Percentiles rank a stretch among this genome's conserved stretches.
Evolutionary conservation across 2,888 invertebrate genomes (phyloP).

Genomic region (Drosophila phalerata): DNA sequence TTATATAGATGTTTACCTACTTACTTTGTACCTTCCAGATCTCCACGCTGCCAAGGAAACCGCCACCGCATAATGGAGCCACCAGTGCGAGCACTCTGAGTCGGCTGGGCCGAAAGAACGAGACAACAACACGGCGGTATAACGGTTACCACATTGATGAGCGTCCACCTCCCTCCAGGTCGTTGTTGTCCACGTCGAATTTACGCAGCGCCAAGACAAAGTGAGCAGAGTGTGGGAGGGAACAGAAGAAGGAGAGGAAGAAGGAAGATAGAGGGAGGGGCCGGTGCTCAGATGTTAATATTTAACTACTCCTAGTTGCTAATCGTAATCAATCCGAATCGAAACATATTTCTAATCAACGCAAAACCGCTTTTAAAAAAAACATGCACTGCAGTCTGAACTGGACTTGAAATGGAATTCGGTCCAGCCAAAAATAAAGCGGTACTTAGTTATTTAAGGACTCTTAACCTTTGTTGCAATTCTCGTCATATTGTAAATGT

Average conservation of each 20-base stretch:
- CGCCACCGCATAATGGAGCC: constrained; percentile 72
- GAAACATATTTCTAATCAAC: constrained; percentile 61
- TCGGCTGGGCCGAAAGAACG: constrained; percentile 77
- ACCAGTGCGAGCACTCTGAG: constrained; percentile 79
- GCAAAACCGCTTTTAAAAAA: constrained; percentile 30
- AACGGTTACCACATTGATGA: constrained; percentile 82
- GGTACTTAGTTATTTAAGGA: constrained; percentile 39
- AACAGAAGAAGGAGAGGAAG: not conserved
- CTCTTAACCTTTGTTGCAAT: constrained; percentile 77
- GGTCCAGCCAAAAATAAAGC: constrained; percentile 14
- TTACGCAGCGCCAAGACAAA: constrained; percentile 73
- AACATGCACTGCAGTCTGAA: constrained; percentile 23
- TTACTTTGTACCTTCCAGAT: constrained; percentile 62
- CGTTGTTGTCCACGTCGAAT: constrained; percentile 82
- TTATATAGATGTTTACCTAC: no score
- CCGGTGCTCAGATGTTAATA: constrained; percentile 61
- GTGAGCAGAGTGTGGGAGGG: constrained; percentile 26
- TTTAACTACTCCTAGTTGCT: constrained; percentile 56
- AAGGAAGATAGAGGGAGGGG: not conserved
- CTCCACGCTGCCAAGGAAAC: constrained; percentile 83
- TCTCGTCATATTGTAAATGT: constrained; percentile 78
- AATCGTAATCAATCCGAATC: constrained; percentile 55
- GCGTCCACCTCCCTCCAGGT: constrained; percentile 78
- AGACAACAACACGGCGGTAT: constrained; percentile 66
- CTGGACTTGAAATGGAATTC: constrained; percentile 10